Evolutionary conservation across 2,888 invertebrate genomes (phyloP), one percentile per base, ranked within the genome.

Genomic region (Caenorhabditis sp.): DNA sequence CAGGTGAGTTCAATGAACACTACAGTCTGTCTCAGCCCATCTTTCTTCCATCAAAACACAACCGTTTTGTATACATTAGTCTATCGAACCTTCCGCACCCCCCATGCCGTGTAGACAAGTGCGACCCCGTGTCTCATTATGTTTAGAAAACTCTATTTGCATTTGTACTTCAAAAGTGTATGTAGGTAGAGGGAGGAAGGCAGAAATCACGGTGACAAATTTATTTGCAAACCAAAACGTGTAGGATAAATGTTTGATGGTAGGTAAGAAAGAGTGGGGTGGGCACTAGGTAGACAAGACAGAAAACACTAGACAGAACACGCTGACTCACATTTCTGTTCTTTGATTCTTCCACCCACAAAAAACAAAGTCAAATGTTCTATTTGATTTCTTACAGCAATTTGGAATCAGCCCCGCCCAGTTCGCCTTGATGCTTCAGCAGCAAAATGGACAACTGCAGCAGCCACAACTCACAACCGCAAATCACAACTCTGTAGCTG

Each of bases 151-250:
- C 61, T 53, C 67, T 76, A 55, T 76, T 76, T 67, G 44, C 67
- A 44, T 67, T 76, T 67, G 61, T 76, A 67, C 76, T 67, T 68
- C n/a, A n/a, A n/a, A n/a, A n/a, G 76, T 67, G 76, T 76, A 67
- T 67, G 58, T 67, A 58, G 51, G 60, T 56, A 56, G 32, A 50
- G 60, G 60, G 24, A 37, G 24, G 24, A 35, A 58, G n/a, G 22
- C 5, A 32, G 28, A 15, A 22, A 61, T n/a, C n/a, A n/a, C n/a
- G n/a, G 44, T 67, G 76, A 76, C 76, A 76, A 61, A 67, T 67
- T 72, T 67, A 60, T 74, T 74, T 58, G 51, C 64, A 32, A 72
- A 72, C 58, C 64, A 22, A 65, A 72, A 72, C 58, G 51, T 51
- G 56, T 58, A 50, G 47, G 40, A 72, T 64, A 65, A 61, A 61